Evolutionary conservation across 2,888 invertebrate species (phyloP), one percentile per base, ranked within the genome.

Genomic region (Teleiodes luculella): DNA sequence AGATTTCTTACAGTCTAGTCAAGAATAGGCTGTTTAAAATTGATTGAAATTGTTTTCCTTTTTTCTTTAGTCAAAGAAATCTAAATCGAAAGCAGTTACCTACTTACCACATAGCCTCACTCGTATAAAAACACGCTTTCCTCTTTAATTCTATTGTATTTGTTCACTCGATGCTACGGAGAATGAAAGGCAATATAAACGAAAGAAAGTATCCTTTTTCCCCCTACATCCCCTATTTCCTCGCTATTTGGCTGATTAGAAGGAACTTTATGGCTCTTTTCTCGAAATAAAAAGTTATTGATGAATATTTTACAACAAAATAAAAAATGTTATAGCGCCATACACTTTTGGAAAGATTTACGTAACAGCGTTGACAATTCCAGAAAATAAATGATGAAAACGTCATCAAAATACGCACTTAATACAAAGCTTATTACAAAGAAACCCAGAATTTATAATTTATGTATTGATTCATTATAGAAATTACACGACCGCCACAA

Each of bases 81-180:
- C 37, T 8, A 16, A 37, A 37, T 16, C 3, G 6, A 6, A 24
- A 24, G 24, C 37, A 37, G 18, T 13, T 49, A 35, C 28, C 20
- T 18, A 35, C 54, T 18, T 55, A 55, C 51, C 51, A 13, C 51
- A 37, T 18, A 3, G 39, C 59, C 56, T 28, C 16, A 35, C 54
- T 60, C 57, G 59, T 63, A 66, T 58, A 67, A 68, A 68, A 71
- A 63, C 59, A 56, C 53, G 57, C 51, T 45, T 54, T 45, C 57
- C 53, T 53, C 60, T 65, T 67, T 69, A 68, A 70, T 69, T 72
- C 66, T 66, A 68, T 70, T 70, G 66, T 65, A 63, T 66, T 63
- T 65, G 60, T 64, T 63, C 60, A 62, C 60, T 62, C 59, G 56
- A 49, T 55, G 41, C 50, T 51, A 50, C 54, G 28, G 48, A 46